Base-by-base conservation (phyloP, 2,888 invertebrate species). In the Mayetiola destructor region DNA sequence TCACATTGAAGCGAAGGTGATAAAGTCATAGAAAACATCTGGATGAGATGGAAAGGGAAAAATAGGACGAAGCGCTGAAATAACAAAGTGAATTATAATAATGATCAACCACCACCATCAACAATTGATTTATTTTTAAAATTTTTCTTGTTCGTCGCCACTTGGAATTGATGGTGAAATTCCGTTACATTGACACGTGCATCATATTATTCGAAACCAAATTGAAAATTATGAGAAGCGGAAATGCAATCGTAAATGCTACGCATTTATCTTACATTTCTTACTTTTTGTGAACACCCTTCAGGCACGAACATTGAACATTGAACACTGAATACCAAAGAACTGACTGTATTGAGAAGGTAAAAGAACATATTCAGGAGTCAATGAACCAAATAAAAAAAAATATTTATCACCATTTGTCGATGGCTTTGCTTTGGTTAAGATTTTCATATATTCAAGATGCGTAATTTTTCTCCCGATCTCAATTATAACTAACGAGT, bases 171-270 rank as follows among this genome's bases (percentile, higher is more conserved):
- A 48, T 5, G 29, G 48, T 27, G n/a, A 48, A 27, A 48, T 27
- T 48, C 48, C 27, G 48, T 48, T 27, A 48, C 48, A 48, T 48
- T 48, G 48, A 48, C 48, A 48, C 48, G 48, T 48, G 48, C 48
- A 48, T 48, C 48, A 16, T 16, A 27, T 48, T 48, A 48, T 48
- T 27, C n/a, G 8, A 23, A 27, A 27, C 23, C n/a, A 48, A 48
- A 48, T 27, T 23, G 48, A 48, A 48, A 14, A n/a, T n/a, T 12
- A 12, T 23, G 27, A n/a, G 23, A 48, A 48, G 27, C 48, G 48
- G 48, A 48, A 48, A 48, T n/a, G 48, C 48, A 48, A 27, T 3
- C 14, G 16, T 27, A 48, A 9, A 23, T 23, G 16, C 18, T 10
- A 48, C n/a, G 16, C 40, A n/a, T n/a, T n/a, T n/a, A n/a, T n/a